phyloP scores from a whole-genome alignment of 1,140 invertebrate genomes.

The Zaprionus tsacasi region DNA sequence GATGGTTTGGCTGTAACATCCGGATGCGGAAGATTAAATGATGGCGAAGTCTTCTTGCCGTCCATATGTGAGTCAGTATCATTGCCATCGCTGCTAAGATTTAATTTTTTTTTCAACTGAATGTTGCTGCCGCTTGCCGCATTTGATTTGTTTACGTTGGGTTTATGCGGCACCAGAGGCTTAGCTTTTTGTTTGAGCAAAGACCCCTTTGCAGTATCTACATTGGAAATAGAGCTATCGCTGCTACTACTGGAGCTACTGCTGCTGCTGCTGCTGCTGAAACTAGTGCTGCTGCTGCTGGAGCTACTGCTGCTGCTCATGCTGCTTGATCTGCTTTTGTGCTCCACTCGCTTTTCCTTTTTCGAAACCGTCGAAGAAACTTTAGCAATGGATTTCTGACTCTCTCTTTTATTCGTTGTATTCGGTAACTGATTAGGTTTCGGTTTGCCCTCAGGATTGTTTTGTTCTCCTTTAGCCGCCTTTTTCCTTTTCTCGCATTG shows the following conservation, averaged over 20 bases:
- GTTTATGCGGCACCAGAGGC: neutral
- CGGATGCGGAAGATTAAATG: neutral
- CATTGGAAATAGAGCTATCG: neutral
- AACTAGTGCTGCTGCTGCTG: neutral
- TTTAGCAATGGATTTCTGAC: neutral
- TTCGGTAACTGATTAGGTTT: neutral
- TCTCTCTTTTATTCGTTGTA: neutral
- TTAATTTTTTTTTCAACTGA: neutral
- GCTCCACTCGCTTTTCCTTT: neutral
- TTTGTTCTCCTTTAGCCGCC: neutral
- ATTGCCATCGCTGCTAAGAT: conserved; percentile 13
- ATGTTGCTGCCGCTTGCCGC: neutral
- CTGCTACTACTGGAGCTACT: neutral
- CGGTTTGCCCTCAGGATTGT: neutral
- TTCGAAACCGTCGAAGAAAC: neutral
- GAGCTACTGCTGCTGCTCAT: neutral
- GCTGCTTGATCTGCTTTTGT: neutral
- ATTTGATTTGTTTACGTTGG: neutral
- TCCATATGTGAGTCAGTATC: neutral
- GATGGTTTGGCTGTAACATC: neutral
- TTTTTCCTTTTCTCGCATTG: neutral
- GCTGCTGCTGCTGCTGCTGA: neutral
- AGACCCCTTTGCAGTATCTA: neutral
- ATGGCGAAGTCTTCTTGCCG: neutral
- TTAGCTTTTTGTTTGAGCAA: neutral